Evolutionary conservation across 2,888 invertebrate genomes (phyloP), one percentile per base, ranked within the genome.

Genomic region (Ypsolopha sequella): DNA sequence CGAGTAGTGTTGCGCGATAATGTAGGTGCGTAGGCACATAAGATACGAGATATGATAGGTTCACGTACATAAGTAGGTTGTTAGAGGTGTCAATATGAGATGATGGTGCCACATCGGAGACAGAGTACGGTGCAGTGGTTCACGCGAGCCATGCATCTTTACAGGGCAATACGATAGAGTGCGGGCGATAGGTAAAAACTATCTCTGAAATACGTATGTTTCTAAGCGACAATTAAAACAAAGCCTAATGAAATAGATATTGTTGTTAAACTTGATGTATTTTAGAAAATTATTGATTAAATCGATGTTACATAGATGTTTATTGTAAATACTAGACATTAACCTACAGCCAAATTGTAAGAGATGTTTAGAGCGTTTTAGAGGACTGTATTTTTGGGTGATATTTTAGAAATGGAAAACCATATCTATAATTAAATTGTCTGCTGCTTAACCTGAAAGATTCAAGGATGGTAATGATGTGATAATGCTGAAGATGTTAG

Each of bases 251-350:
- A 65, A 73, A 64, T 78, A 76, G 58, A 70, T 70, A 78, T 80
- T 80, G 81, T 85, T 86, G 84, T 85, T 85, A 76, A 71, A 79
- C 69, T 85, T 76, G 80, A 76, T 85, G 85, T 86, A 85, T 85
- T 86, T 85, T 85, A 85, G 85, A 85, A 61, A 73, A 80, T 79
- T 85, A 84, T 84, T 85, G 77, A 84, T 80, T 72, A 78, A 81
- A 84, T 86, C 76, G 86, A 85, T 85, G 86, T 86, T 86, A 82
- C 64, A 84, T 85, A 85, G 85, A 84, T 86, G 84, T 86, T 85
- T 84, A 85, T 71, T 85, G 84, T 86, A 84, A 74, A 82, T 84
- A 80, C 74, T 79, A 77, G 50, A 80, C 82, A 80, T 75, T 79
- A 76, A 70, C 63, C 71, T 65, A 75, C 75, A 71, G 63, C 57